These are phyloP conservation scores for Platynereis dumerilii DNA, from an alignment of 2,888 invertebrate species.

Conservation along the genomic window DNA sequence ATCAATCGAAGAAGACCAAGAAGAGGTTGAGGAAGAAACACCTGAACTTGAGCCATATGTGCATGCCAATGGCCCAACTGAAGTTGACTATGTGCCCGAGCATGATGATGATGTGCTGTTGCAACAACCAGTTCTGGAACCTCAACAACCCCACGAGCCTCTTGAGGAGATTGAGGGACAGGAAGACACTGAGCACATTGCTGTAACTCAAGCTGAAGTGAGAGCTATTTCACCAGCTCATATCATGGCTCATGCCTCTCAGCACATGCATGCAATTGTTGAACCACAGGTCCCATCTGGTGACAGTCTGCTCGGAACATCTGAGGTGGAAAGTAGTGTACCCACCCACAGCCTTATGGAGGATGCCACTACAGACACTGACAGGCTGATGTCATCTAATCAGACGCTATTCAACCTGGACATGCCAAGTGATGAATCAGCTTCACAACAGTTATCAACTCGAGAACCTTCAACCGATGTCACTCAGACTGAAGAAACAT, in stretches of 20 bases:
- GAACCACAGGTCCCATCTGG: no score
- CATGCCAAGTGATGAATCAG: slow-evolving; percentile 59
- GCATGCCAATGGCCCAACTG: slow-evolving; percentile 66
- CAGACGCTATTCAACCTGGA: slow-evolving; percentile 63
- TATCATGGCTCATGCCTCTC: no score
- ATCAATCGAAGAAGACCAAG: slow-evolving; percentile 11
- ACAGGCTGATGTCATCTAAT: slow-evolving; percentile 48
- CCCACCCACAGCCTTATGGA: slow-evolving; percentile 46
- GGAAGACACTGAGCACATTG: slow-evolving; percentile 1
- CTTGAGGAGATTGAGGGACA: not conserved
- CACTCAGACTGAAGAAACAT: not conserved
- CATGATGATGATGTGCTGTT: slow-evolving; percentile 39
- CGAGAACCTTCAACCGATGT: not conserved
- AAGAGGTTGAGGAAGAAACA: slow-evolving; percentile 10
- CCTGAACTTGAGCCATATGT: slow-evolving; percentile 23
- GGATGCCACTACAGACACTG: slow-evolving; percentile 36
- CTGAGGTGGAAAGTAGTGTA: slow-evolving; percentile 10
- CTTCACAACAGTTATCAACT: not conserved
- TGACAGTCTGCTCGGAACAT: no score
- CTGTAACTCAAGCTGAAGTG: slow-evolving; percentile 10
- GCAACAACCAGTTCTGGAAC: not conserved
- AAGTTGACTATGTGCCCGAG: slow-evolving; percentile 67
- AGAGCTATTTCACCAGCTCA: slow-evolving; percentile 3
- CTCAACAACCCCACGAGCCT: not conserved
- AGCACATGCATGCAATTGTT: no score